phyloP scores from a whole-genome alignment of 2,797 vertebrate species.

The Cryptoprocta ferox region DNA sequence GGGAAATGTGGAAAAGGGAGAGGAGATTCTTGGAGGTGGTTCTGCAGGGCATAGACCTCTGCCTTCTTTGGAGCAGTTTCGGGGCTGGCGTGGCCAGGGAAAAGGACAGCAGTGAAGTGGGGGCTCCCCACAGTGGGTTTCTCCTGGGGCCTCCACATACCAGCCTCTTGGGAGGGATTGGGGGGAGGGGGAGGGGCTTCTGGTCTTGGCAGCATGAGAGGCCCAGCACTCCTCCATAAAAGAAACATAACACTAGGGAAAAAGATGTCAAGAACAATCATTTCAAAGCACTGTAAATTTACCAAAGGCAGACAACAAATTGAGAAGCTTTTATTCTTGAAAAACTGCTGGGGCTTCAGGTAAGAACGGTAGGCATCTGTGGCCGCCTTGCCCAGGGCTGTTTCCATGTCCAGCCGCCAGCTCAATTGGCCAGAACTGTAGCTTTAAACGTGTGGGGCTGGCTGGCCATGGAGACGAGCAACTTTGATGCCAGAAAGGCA shows the following conservation, averaged over 20 bases:
- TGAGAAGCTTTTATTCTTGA: conserved; percentile 36
- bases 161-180: fast-evolving
- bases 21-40: neutral
- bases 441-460: neutral
- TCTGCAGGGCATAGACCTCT: neutral
- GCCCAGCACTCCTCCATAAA: neutral
- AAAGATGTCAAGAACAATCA: neutral
- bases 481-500: neutral
- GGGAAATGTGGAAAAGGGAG: neutral
- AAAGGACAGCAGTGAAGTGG: too few species aligned
- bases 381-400: neutral
- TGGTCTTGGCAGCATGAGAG: neutral
- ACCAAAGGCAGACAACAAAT: neutral
- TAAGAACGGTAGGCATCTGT: neutral
- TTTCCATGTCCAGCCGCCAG: fast-evolving
- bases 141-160: neutral
- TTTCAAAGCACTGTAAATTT: conserved; percentile 14
- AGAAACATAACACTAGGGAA: neutral
- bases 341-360: neutral
- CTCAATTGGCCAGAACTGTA: neutral
- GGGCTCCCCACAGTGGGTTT: fast-evolving
- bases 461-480: neutral
- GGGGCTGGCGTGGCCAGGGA: neutral
- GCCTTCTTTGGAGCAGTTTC: neutral
- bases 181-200: neutral